Percentiles rank a stretch among this genome's conserved stretches.
These are phyloP conservation scores for Apteryx mantelli DNA, from an alignment of 2,113 vertebrate genomes.

Conservation along the genomic window DNA sequence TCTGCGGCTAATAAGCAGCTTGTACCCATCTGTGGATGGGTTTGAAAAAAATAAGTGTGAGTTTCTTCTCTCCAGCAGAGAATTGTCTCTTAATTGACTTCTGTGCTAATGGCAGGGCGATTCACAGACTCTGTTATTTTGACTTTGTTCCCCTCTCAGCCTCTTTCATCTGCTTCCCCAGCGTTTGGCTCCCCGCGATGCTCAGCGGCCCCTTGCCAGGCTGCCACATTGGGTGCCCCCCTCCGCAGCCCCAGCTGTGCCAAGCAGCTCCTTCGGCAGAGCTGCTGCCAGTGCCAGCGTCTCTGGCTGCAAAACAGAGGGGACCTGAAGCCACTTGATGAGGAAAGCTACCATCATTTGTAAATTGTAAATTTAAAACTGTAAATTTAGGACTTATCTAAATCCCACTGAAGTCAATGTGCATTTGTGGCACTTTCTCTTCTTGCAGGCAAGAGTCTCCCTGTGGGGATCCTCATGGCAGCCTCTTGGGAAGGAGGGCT, in stretches of 20 bases:
- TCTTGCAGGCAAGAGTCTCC: background rate
- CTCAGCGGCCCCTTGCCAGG: background rate
- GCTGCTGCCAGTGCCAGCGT: background rate
- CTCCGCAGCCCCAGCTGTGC: background rate
- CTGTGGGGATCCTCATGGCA: background rate
- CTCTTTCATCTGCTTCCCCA: background rate
- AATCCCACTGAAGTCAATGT: background rate
- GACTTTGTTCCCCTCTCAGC: background rate
- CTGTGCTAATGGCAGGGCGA: background rate
- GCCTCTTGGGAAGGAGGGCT: background rate
- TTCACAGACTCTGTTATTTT: background rate
- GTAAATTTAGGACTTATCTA: background rate
- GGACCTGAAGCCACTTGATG: background rate
- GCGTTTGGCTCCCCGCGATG: background rate
- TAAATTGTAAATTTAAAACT: background rate
- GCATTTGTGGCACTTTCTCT: background rate
- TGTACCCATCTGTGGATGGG: background rate
- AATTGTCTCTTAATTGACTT: background rate
- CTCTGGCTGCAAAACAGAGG: background rate
- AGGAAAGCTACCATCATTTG: background rate
- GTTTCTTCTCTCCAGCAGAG: background rate
- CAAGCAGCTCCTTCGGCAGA: background rate
- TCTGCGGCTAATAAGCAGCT: background rate
- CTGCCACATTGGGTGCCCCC: fast-evolving
- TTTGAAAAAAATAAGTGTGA: background rate